Evolutionary conservation across 2,888 invertebrate species (phyloP).

Genomic region (Morinoia aosen): DNA sequence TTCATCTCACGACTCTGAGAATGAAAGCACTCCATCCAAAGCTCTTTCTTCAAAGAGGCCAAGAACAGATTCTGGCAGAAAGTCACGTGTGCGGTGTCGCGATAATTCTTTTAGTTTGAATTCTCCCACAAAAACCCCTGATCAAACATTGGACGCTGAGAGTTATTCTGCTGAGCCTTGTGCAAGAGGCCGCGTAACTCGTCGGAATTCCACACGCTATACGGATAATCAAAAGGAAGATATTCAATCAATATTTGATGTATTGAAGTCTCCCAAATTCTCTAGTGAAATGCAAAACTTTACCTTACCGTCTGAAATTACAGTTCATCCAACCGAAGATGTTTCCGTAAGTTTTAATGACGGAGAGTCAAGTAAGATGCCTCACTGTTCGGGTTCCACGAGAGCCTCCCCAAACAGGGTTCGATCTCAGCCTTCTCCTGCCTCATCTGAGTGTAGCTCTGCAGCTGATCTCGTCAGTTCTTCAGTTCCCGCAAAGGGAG

Average conservation of each 20-base stretch:
- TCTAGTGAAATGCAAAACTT: not conserved
- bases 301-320: not conserved
- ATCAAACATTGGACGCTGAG: not conserved
- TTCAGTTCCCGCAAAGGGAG: not conserved
- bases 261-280: not conserved
- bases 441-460: not conserved
- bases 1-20: not conserved
- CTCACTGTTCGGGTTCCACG: not conserved
- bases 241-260: conserved; percentile 26
- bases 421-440: not conserved
- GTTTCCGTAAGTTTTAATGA: not conserved
- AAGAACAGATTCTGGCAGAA: not conserved
- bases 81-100: not conserved
- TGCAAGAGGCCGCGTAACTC: not conserved
- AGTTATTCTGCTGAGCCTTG: not conserved
- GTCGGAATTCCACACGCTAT: not conserved
- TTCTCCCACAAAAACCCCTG: not conserved
- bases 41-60: not conserved
- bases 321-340: not conserved
- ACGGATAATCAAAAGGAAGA: not conserved
- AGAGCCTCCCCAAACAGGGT: not conserved
- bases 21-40: conserved; percentile 2
- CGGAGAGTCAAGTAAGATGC: not conserved
- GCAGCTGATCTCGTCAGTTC: not conserved
- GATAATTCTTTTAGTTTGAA: not conserved